Evolutionary conservation across 2,888 invertebrate genomes (phyloP).

Genomic region (Ornithoptera priamus): DNA sequence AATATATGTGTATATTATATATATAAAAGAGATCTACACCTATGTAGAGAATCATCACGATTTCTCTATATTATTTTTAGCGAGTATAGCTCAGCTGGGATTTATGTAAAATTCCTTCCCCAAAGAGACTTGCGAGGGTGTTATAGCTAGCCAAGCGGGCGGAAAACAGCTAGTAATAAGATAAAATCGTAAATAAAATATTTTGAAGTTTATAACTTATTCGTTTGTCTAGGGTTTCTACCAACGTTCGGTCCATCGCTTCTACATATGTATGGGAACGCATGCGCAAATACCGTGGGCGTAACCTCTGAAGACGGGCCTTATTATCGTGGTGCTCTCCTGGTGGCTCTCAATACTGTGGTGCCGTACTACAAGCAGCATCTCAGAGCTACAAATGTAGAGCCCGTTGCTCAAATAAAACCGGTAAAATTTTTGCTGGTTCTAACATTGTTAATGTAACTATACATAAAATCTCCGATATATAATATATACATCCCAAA

Average conservation of each 20-base stretch:
- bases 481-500: too few species aligned
- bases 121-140: too few species aligned
- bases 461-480: background rate
- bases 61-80: too few species aligned
- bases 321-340: conserved; percentile 84
- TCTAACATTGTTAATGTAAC: background rate
- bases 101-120: too few species aligned
- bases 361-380: conserved; percentile 79
- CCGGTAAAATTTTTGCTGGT: conserved; percentile 42
- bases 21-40: too few species aligned
- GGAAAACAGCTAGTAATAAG: too few species aligned
- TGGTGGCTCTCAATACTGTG: conserved; percentile 86
- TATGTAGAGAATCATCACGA: too few species aligned
- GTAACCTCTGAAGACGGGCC: conserved; percentile 66
- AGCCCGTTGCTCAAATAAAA: conserved; percentile 54
- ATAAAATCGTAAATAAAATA: too few species aligned
- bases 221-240: conserved; percentile 79
- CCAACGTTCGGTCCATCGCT: conserved; percentile 92
- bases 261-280: conserved; percentile 85
- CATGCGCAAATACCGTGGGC: conserved; percentile 35
- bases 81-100: too few species aligned
- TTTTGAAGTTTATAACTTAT: background rate
- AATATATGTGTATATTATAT: too few species aligned
- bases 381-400: conserved; percentile 51
- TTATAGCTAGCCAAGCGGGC: too few species aligned